Base-by-base conservation (phyloP, 1,140 invertebrate species). In the Lamellibrachia luymesi region DNA sequence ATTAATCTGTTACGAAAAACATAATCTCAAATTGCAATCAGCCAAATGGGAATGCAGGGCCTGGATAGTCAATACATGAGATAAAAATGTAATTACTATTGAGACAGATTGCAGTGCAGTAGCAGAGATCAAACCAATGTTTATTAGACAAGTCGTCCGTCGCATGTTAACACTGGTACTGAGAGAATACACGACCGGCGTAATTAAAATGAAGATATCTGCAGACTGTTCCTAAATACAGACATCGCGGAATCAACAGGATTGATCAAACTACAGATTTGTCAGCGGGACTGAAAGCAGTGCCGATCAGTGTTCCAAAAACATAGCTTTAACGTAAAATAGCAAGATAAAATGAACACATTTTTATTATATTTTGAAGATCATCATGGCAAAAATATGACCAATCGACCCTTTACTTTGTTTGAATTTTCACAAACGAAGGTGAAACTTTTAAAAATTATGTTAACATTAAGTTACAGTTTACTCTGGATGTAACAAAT, bases 71-170 rank as follows among this genome's bases (percentile, higher is more conserved):
- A 80, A 80, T 80, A 80, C 64, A 80, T 10, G 64, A 80, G 64
- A 80, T 80, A 80, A 80, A 80, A 80, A 80, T 80, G 64, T 80
- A 80, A 80, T 80, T 80, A 80, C 64, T 22, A 80, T 80, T 80
- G 64, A 80, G 64, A 80, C 64, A 80, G 64, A 80, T 80, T 80
- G 64, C 6, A 17, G 6, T 80, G 64, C 13, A 13, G 64, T 80
- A 80, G 64, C 64, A 80, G 64, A 80, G 64, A 80, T 80, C 64
- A 80, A 80, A 80, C 64, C 64, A 80, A 80, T 22, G 17, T 4
- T 8, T 80, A 80, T 80, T 80, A 80, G 64, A 80, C 64, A 80
- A 17, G 64, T 80, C 17, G 64, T 17, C 64, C 25, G 64, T 80
- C 64, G 25, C 64, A 80, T 80, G 64, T 80, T 80, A 80, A 80